These are phyloP conservation scores for Mesoligia furuncula DNA, from an alignment of 2,888 invertebrate species.

Conservation along the genomic window DNA sequence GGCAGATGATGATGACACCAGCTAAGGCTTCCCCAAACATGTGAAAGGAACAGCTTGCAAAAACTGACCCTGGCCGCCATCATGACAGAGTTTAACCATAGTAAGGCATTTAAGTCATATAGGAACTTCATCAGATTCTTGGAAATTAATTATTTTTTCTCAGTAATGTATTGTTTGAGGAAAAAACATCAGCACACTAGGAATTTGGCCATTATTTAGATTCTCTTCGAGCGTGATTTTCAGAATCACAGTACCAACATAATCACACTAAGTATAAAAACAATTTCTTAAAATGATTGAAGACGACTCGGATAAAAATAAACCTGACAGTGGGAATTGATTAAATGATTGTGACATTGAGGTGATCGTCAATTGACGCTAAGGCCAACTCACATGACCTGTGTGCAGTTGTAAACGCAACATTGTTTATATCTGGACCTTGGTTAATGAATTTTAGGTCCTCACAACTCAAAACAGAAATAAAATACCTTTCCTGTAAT, in stretches of 20 bases:
- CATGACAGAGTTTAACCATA: neutral
- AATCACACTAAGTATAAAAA: constrained; percentile 6
- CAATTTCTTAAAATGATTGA: constrained; percentile 28
- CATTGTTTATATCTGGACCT: neutral
- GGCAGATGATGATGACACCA: too few species aligned
- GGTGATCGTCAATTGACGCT: constrained; percentile 38
- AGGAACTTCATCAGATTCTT: neutral
- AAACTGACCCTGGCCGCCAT: neutral
- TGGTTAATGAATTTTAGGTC: neutral
- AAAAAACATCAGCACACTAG: neutral
- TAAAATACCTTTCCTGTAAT: neutral
- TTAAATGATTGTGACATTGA: constrained; percentile 48
- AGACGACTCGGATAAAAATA: constrained; percentile 24
- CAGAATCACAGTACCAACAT: neutral
- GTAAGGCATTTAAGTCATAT: neutral
- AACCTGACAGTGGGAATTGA: constrained; percentile 42
- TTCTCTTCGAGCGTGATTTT: neutral
- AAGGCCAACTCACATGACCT: constrained; percentile 13
- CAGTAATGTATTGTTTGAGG: neutral
- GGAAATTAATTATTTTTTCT: neutral
- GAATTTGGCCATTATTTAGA: neutral
- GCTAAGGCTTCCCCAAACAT: neutral
- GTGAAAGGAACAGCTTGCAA: neutral
- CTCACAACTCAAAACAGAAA: neutral
- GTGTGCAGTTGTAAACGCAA: neutral